Evolutionary conservation across 30 jellyfish, hydroid and myxozoan genomes (phyloP), one percentile per base, ranked within the genome.

Genomic region (Sanderia malayensis): DNA sequence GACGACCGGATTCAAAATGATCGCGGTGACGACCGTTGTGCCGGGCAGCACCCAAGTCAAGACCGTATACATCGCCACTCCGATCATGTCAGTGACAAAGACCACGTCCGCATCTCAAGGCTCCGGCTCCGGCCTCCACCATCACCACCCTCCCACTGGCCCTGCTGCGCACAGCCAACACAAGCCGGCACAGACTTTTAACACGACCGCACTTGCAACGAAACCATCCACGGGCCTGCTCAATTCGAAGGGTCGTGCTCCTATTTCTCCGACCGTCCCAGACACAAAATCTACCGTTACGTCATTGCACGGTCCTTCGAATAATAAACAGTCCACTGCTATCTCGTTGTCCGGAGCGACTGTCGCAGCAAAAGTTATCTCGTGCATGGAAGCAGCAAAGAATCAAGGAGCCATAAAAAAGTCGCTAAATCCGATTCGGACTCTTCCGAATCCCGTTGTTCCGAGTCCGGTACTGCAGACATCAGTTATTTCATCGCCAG

Each of bases 1-100:
- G 78, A 89, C 99, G 4, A 84, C 99, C 2, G 99, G 99, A 41
- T 85, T 93, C 77, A 93, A 93, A 77, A 93, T 93, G 99, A 93
- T 93, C 1, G 96, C 99, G 8, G 99, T 93, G 8, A 93, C 99
- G 10, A 93, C 99, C n/a, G 94, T 93, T 44, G 96, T 93, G 13
- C 96, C 95, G 4, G 99, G 99, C 20, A 93, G 97, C 24, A 83
- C 99, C 17, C 99, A 93, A 64, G 99, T 93, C 8, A 84, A 84
- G 71, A 93, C 99, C 52, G 99, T 93, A 4, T 93, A 93, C 76
- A 93, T 93, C 23, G 99, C 99, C 24, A 93, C 99, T 0, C 99
- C 99, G 73, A 93, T 93, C 19, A 80, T 93, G 95, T 93, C 99
- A 19, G 84, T 93, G 7, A 77, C 99, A 7, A 93, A 93, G 58